Evolutionary conservation across 2,113 vertebrate genomes (phyloP).

Genomic region (Amazona vittata): DNA sequence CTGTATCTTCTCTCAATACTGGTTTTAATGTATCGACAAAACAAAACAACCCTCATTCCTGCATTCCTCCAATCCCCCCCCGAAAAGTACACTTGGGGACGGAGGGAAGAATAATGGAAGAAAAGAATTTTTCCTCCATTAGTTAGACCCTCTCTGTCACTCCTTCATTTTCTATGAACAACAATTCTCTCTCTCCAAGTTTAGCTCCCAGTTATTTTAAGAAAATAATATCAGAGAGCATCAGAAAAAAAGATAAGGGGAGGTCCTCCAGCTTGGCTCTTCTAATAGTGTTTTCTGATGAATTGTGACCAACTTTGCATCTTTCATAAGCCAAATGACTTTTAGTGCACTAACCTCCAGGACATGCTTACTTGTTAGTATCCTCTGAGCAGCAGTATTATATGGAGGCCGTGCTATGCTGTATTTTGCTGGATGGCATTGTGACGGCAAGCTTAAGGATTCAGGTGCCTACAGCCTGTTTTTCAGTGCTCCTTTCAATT

Average conservation of each 20-base stretch:
- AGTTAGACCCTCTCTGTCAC: background rate
- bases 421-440: background rate
- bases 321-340: background rate
- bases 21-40: background rate
- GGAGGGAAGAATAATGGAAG: background rate
- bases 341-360: background rate
- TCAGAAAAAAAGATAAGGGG: background rate
- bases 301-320: background rate
- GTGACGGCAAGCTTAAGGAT: background rate
- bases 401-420: background rate
- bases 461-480: background rate
- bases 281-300: background rate
- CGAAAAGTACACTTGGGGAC: background rate
- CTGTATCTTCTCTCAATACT: background rate
- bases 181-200: background rate
- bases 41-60: background rate
- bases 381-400: background rate
- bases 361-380: background rate
- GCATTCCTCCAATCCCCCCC: background rate
- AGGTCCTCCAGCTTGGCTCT: background rate
- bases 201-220: background rate
- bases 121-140: background rate
- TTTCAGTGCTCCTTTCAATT: background rate
- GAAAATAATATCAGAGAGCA: background rate
- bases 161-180: background rate